Conservation (phyloP, 2,113 vertebrate species). For the Phoxinus phoxinus region DNA sequence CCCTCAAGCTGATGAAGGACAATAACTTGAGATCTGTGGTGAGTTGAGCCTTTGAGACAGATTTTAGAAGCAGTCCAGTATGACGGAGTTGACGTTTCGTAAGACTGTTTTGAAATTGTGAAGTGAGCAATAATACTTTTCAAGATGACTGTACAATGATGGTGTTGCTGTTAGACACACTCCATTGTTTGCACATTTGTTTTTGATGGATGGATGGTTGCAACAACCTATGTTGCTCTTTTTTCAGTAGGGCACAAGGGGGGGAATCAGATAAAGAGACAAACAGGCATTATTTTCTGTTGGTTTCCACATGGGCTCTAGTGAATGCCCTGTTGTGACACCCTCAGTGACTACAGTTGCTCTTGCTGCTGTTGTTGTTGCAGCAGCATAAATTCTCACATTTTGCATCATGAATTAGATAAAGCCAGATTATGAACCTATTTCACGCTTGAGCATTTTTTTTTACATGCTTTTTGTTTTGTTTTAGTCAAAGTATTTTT, state of each 20-base stretch:
- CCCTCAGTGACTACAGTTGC: not conserved
- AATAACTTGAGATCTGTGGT: constrained; percentile 89
- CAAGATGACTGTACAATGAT: not conserved
- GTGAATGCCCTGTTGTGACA: not conserved
- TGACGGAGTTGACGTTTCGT: not conserved
- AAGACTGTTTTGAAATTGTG: not conserved
- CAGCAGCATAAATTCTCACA: not conserved
- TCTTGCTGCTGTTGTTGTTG: not conserved
- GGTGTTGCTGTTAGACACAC: not conserved
- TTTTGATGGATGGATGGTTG: not conserved
- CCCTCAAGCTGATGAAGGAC: constrained; percentile 89
- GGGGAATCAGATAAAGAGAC: not conserved
- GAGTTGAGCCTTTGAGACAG: constrained; percentile 71
- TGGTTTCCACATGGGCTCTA: not conserved
- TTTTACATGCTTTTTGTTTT: not conserved
- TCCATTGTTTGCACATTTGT: not conserved
- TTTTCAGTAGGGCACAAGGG: not conserved
- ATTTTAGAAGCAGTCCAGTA: not conserved
- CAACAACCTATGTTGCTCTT: not conserved
- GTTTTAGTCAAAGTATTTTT: not conserved
- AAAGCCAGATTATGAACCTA: not conserved
- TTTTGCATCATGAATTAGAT: not conserved
- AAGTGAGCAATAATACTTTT: not conserved
- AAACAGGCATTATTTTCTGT: not conserved
- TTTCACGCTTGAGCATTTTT: not conserved